A percentile compares a stretch with the other conserved stretches of the same genome.
These are phyloP conservation scores for Sylvicola cinctus DNA, from an alignment of 2,888 invertebrate species.

Conservation along the genomic window DNA sequence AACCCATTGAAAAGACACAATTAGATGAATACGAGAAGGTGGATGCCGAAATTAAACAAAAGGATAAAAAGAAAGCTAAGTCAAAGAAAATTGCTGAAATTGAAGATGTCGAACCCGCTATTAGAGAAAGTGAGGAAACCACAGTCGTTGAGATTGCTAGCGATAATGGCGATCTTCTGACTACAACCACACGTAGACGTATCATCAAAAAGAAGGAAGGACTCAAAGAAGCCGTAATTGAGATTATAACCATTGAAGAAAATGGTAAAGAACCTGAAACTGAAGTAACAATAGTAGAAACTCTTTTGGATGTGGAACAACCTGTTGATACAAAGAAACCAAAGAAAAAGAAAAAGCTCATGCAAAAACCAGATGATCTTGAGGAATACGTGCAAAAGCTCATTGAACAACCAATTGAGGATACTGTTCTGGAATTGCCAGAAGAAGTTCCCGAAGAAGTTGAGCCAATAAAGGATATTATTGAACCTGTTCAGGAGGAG, in stretches of 20 bases:
- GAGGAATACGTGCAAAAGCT: slow-evolving; percentile 17
- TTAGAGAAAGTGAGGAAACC: slow-evolving; percentile 9
- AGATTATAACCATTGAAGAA: slow-evolving; percentile 20
- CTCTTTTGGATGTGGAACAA: slow-evolving; percentile 1
- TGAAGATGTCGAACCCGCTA: slow-evolving; percentile 16
- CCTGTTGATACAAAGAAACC: slow-evolving; percentile 1
- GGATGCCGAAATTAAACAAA: slow-evolving; percentile 3
- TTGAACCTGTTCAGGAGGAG: slow-evolving; percentile 13
- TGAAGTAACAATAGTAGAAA: slow-evolving; percentile 15
- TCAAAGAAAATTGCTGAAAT: slow-evolving; percentile 14
- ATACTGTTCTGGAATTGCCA: slow-evolving; percentile 9
- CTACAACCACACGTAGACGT: slow-evolving; percentile 11
- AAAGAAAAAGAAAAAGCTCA: slow-evolving; percentile 8
- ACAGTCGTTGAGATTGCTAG: slow-evolving; percentile 18
- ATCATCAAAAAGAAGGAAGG: slow-evolving; percentile 20
- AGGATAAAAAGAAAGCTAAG: background rate
- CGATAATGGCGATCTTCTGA: slow-evolving; percentile 12
- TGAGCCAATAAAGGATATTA: slow-evolving; percentile 6
- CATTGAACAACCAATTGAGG: slow-evolving; percentile 14
- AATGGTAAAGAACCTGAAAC: slow-evolving; percentile 18
- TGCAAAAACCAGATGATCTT: slow-evolving; percentile 16
- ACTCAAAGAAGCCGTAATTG: slow-evolving; percentile 19
- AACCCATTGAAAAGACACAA: background rate
- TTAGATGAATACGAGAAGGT: slow-evolving; percentile 6
- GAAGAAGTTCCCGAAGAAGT: slow-evolving; percentile 8